Percentiles rank a stretch among this genome's conserved stretches.
These are phyloP conservation scores for Zapus hudsonius DNA, from an alignment of 2,113 vertebrate genomes.

Conservation along the genomic window DNA sequence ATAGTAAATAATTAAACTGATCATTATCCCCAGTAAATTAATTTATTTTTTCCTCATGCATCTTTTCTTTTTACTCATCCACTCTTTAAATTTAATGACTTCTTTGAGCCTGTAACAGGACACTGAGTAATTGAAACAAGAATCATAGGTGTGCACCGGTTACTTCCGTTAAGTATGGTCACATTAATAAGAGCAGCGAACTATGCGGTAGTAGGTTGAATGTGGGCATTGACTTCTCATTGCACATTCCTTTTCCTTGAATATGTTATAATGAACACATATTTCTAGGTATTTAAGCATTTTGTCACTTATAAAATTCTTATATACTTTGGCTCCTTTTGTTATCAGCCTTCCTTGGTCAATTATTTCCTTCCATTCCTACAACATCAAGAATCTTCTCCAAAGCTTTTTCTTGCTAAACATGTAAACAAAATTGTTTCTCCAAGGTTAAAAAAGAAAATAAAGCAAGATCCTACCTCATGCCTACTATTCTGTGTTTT, in stretches of 20 bases:
- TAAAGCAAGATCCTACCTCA: neutral
- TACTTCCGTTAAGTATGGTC: neutral
- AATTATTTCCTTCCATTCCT: slow-evolving; percentile 24
- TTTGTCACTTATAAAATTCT: neutral
- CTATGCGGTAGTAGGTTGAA: neutral
- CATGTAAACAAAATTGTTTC: neutral
- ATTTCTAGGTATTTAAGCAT: slow-evolving; percentile 10
- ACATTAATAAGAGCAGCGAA: neutral
- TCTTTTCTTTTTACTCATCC: slow-evolving; percentile 19
- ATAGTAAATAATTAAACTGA: neutral
- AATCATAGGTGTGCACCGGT: no score
- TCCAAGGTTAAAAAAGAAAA: neutral
- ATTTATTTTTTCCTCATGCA: neutral
- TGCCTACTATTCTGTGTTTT: neutral
- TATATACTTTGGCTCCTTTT: neutral
- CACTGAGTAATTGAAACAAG: neutral
- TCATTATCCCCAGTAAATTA: neutral
- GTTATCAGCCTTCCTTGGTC: neutral
- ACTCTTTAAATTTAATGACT: neutral
- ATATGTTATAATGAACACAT: neutral
- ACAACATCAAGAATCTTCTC: neutral
- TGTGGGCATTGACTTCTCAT: neutral
- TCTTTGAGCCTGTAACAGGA: neutral
- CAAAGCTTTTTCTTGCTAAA: neutral
- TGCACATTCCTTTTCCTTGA: neutral